Evolutionary conservation across 2,888 invertebrate species (phyloP).

Genomic region (Sinohyriopsis cumingii): DNA sequence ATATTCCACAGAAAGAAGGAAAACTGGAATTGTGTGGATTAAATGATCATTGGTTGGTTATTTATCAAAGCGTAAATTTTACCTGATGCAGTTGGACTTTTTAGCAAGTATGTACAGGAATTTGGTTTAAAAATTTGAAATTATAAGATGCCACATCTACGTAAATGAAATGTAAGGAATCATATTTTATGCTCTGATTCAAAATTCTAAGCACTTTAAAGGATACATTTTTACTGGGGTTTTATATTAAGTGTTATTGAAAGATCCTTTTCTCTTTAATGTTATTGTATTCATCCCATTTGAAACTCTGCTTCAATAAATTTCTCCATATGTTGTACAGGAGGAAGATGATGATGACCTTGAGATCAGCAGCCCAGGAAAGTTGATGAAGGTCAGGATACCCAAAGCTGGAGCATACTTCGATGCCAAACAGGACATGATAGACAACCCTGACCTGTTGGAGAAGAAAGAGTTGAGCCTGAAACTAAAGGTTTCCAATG

Average conservation of each 20-base stretch:
- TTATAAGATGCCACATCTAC: no score
- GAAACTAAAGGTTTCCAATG: slow-evolving; percentile 66
- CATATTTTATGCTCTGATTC: neutral
- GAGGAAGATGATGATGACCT: slow-evolving; percentile 46
- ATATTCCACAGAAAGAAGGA: no score
- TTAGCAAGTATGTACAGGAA: no score
- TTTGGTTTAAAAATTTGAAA: no score
- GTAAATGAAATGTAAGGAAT: no score
- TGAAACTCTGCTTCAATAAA: neutral
- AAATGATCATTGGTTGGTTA: no score
- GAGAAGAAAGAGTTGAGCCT: slow-evolving; percentile 21
- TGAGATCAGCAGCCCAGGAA: slow-evolving; percentile 11
- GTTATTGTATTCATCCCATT: neutral
- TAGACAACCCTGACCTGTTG: slow-evolving; percentile 10
- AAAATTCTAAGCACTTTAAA: neutral
- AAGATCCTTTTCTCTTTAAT: neutral
- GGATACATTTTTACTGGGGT: neutral
- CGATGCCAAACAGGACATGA: slow-evolving; percentile 30
- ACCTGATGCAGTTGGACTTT: no score
- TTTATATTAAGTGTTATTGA: neutral
- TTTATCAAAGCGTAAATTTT: no score
- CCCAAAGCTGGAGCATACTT: slow-evolving; percentile 61
- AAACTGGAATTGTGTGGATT: no score
- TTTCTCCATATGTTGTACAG: slow-evolving; percentile 6
- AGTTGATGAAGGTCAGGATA: slow-evolving; percentile 54